Evolutionary conservation across 2,888 invertebrate species (phyloP), one percentile per base, ranked within the genome.

Genomic region (Antheraea assamensis): DNA sequence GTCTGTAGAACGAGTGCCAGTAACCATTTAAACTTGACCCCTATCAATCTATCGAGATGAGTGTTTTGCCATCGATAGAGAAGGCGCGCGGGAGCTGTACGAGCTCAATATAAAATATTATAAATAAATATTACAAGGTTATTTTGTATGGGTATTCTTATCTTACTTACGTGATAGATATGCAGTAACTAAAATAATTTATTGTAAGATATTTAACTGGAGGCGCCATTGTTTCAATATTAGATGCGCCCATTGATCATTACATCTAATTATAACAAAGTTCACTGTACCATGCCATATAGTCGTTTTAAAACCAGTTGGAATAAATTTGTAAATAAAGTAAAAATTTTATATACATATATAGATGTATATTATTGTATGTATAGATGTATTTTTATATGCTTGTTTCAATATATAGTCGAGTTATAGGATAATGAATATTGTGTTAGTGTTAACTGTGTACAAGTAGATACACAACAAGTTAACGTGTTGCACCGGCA

Each of bases 111-210:
- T 79, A 78, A 55, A 42, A 35, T 77, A 77, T 79, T 77, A 83
- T 81, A 84, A 85, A 86, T 87, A 86, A 87, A 85, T 82, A 84
- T 87, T 86, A 86, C 84, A 87, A 89, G 87, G 87, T 86, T 83
- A 86, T 88, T 86, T 81, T 74, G 76, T 86, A 87, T 86, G 82
- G 78, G 82, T 83, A 85, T 87, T 84, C 80, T 86, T 85, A 84
- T 88, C 83, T 85, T 82, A 82, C 86, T 82, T 79, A 83, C 79
- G 81, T 88, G 86, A 90, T 90, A 87, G 86, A 90, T 90, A 87
- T 88, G 90, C n/a, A 35, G 35, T 35, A 68, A 68, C 1, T 17
- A 30, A 64, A 64, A 64, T 15, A 64, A 58, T 58, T 58, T 58
- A 58, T 58, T 58, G 58, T 24, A 24, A 13, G 58, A 58, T n/a